Percentiles rank a stretch among this genome's conserved stretches.
phyloP scores from a whole-genome alignment of 2,888 invertebrate species.

The Drosophila greeni region DNA sequence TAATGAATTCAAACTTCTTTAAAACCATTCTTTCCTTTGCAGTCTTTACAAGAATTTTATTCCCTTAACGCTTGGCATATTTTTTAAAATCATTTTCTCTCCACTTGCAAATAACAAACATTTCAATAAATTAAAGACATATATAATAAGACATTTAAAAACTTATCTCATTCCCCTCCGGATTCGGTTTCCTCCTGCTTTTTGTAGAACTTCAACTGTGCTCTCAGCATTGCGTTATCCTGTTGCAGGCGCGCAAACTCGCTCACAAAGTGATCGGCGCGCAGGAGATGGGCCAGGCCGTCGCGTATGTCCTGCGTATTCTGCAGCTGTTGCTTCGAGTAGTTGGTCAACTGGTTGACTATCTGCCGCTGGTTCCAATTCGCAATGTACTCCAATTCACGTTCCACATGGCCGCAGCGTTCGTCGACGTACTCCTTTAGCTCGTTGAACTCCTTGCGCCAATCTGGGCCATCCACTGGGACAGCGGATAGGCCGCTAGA shows the following conservation, averaged over 20 bases:
- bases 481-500: slow-evolving; percentile 44
- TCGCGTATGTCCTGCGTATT: slow-evolving; percentile 67
- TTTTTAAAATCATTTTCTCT: not conserved
- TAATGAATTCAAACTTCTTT: not conserved
- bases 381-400: slow-evolving; percentile 68
- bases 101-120: slow-evolving; percentile 1
- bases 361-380: slow-evolving; percentile 70
- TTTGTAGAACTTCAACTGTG: slow-evolving; percentile 53
- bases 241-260: slow-evolving; percentile 71
- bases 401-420: slow-evolving; percentile 68
- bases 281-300: slow-evolving; percentile 66
- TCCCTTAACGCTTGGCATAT: not conserved
- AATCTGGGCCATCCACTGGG: slow-evolving; percentile 31
- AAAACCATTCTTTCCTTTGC: not conserved
- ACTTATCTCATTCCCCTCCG: slow-evolving; percentile 1
- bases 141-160: not conserved
- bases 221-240: slow-evolving; percentile 73
- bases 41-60: not conserved
- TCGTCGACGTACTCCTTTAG: slow-evolving; percentile 67
- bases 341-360: slow-evolving; percentile 64
- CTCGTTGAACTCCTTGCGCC: slow-evolving; percentile 56
- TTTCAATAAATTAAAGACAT: slow-evolving; percentile 1
- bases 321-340: slow-evolving; percentile 67
- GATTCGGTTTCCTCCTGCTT: slow-evolving; percentile 6
- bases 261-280: slow-evolving; percentile 72